These are phyloP conservation scores for Rhabdornis inornatus DNA, from an alignment of 2,113 vertebrate genomes.

Conservation along the genomic window DNA sequence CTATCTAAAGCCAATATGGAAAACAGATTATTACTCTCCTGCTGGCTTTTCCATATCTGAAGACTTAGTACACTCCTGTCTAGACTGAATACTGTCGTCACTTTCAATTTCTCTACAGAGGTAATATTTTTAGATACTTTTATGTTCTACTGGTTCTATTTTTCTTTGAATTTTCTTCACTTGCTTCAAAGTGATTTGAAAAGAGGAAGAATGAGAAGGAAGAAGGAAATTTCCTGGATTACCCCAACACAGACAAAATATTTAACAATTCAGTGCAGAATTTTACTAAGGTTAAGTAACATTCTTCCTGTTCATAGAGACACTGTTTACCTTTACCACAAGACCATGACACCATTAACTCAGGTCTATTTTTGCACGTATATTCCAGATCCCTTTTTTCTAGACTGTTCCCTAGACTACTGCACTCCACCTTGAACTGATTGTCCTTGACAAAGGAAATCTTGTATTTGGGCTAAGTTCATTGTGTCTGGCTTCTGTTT, in stretches of 20 bases:
- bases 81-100: background rate
- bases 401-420: background rate
- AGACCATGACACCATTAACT: background rate
- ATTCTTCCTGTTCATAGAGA: background rate
- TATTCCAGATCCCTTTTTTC: background rate
- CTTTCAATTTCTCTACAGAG: background rate
- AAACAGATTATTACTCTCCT: background rate
- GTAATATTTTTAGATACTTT: background rate
- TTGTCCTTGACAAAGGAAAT: background rate
- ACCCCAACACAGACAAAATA: background rate
- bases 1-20: background rate
- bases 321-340: background rate
- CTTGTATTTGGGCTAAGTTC: background rate
- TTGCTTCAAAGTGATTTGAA: background rate
- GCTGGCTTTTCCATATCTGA: background rate
- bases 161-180: background rate
- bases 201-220: background rate
- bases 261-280: background rate
- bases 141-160: background rate
- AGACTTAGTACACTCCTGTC: background rate
- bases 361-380: accelerated
- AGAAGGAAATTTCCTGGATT: background rate
- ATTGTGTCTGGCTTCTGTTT: background rate
- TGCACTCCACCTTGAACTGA: background rate
- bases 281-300: background rate